A percentile compares a stretch with the other conserved stretches of the same genome.
phyloP scores from a whole-genome alignment of 2,888 invertebrate species.

The Leptothorax acervorum region DNA sequence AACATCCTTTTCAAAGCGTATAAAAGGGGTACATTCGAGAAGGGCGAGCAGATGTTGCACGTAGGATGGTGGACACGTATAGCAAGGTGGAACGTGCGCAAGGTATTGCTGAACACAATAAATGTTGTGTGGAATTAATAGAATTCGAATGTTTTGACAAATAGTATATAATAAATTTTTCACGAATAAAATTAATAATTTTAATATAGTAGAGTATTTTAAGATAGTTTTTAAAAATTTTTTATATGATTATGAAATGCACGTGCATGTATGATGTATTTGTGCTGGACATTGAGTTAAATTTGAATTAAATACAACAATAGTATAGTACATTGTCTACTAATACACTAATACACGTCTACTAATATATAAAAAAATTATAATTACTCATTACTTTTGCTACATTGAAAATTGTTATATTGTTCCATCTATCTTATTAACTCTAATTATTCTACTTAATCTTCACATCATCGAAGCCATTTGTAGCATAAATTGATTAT shows the following conservation, averaged over 20 bases:
- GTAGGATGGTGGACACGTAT: conserved; percentile 34
- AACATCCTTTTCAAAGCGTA: conserved; percentile 61
- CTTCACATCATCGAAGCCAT: not conserved
- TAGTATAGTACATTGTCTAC: not conserved
- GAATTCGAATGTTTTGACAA: not conserved
- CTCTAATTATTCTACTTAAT: not conserved
- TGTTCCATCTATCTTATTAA: not conserved
- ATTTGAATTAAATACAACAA: not conserved
- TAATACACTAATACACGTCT: not conserved
- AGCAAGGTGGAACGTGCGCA: conserved; percentile 24
- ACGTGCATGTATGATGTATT: not conserved
- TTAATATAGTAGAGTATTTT: not conserved
- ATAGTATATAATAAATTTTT: not conserved
- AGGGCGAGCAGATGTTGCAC: conserved; percentile 34
- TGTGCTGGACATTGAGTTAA: not conserved
- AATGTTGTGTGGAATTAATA: not conserved
- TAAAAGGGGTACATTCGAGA: conserved; percentile 56
- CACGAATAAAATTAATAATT: not conserved
- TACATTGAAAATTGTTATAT: not conserved
- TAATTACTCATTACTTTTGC: not conserved
- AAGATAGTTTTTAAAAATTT: not conserved
- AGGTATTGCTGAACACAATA: not conserved
- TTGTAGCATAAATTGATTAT: not conserved
- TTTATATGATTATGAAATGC: not conserved
- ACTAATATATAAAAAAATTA: not conserved